phyloP scores from a whole-genome alignment of 2,113 vertebrate genomes.

The human region GRCh38 chr9:104278001-104278500 shows the following conservation, averaged over 20 bases:
- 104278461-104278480: neutral
- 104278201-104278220: too few species aligned
- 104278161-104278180: too few species aligned
- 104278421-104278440: neutral
- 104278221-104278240: too few species aligned
- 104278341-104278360: neutral
- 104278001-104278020: too few species aligned
- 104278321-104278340: neutral
- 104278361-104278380: neutral
- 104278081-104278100: too few species aligned
- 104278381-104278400: neutral
- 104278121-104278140: too few species aligned
- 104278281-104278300: neutral
- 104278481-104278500: neutral
- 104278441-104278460: neutral
- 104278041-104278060: too few species aligned
- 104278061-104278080: too few species aligned
- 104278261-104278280: neutral
- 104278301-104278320: slow-evolving; percentile 21
- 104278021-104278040: too few species aligned
- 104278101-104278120: too few species aligned
- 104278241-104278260: neutral
- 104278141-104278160: too few species aligned
- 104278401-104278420: neutral
- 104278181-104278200: too few species aligned